These are phyloP conservation scores for Leptodactylus fuscus DNA, from an alignment of 2,113 vertebrate species.

Conservation along the genomic window DNA sequence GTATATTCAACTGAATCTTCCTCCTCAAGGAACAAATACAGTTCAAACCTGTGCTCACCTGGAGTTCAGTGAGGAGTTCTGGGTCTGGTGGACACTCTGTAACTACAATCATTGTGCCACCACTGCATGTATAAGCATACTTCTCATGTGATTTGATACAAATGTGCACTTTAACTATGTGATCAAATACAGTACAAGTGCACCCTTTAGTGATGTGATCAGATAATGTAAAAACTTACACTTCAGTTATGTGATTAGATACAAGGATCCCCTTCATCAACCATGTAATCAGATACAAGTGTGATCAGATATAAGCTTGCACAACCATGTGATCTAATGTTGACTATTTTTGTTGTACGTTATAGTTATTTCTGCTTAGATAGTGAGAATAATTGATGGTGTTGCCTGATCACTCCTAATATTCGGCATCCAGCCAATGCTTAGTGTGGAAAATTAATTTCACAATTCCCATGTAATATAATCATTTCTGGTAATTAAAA, in stretches of 20 bases:
- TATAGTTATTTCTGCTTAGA: background rate
- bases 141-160: background rate
- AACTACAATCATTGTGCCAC: too few species aligned
- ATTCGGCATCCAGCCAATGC: background rate
- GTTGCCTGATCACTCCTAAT: background rate
- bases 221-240: background rate
- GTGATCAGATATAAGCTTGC: background rate
- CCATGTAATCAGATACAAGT: background rate
- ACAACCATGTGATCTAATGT: background rate
- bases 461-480: background rate
- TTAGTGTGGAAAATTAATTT: background rate
- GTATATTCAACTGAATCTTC: too few species aligned
- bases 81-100: too few species aligned
- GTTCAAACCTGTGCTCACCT: too few species aligned
- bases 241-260: background rate
- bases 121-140: too few species aligned
- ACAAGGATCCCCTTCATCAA: background rate
- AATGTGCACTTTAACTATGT: background rate
- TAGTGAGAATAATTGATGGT: background rate
- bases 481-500: conserved; percentile 7
- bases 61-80: too few species aligned
- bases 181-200: background rate
- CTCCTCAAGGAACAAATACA: too few species aligned
- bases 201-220: background rate
- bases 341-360: background rate